Evolutionary conservation across 2,888 invertebrate genomes (phyloP), one percentile per base, ranked within the genome.

Genomic region (Euspilapteryx auroguttella): DNA sequence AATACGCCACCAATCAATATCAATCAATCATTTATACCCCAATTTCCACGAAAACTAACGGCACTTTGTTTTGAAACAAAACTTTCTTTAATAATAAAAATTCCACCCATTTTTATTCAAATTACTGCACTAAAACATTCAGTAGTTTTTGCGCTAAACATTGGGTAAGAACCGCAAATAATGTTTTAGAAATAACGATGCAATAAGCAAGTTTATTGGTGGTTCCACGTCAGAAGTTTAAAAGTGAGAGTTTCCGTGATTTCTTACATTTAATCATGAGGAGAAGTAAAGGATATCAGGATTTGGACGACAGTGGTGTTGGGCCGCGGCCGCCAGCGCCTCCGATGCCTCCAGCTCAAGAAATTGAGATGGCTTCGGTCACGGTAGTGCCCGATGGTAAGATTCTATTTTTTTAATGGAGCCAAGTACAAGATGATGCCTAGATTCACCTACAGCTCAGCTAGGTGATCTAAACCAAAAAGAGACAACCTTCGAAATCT

Each of bases 381-480:
- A 82, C 86, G 4, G 88, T 88, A 14, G 86, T 89, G 14, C 88
- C 88, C 36, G 88, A 89, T 65, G 89, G 89, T 88, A 75, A 30
- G 47, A 33, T 28, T 22, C 21, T 34, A 22, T 32, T 14, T 27
- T n/a, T n/a, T n/a, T n/a, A n/a, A n/a, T n/a, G n/a, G n/a, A n/a
- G n/a, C n/a, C n/a, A n/a, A n/a, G n/a, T n/a, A n/a, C n/a, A n/a
- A n/a, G n/a, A n/a, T n/a, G n/a, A n/a, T n/a, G n/a, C n/a, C n/a
- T n/a, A n/a, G n/a, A n/a, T n/a, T n/a, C n/a, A n/a, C n/a, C n/a
- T n/a, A n/a, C n/a, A n/a, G n/a, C n/a, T n/a, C n/a, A n/a, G n/a
- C n/a, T n/a, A n/a, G n/a, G n/a, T n/a, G n/a, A n/a, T n/a, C n/a
- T n/a, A n/a, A n/a, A n/a, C n/a, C n/a, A n/a, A n/a, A n/a, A n/a